Percentiles rank a stretch among this genome's conserved stretches.
Evolutionary conservation across 2,113 vertebrate species (phyloP).

Genomic region (Sinocyclocheilus rhinocerous): DNA sequence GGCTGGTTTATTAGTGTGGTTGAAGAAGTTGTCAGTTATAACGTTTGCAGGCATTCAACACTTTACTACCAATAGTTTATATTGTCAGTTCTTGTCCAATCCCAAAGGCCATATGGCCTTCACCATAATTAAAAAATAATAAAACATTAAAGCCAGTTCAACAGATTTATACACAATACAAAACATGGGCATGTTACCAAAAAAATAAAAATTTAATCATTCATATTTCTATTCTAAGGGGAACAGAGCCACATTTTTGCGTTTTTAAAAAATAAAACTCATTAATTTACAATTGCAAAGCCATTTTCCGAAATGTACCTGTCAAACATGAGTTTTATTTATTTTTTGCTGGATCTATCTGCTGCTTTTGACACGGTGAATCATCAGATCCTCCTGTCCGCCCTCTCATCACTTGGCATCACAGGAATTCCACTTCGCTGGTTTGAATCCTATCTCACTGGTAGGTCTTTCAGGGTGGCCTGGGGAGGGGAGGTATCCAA

Average conservation of each 20-base stretch:
- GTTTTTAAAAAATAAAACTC: constrained; percentile 54
- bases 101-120: constrained; percentile 23
- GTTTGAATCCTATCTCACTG: too few relatives aligned
- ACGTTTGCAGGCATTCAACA: constrained; percentile 4
- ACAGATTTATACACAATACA: constrained; percentile 47
- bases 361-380: too few relatives aligned
- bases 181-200: constrained; percentile 37
- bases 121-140: constrained; percentile 5
- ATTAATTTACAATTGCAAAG: constrained; percentile 52
- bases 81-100: constrained; percentile 16
- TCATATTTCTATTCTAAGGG: constrained; percentile 7
- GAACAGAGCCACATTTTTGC: constrained; percentile 1
- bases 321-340: constrained; percentile 52
- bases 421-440: too few relatives aligned
- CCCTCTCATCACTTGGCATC: too few relatives aligned
- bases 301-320: constrained; percentile 50
- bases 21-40: constrained; percentile 9
- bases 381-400: too few relatives aligned
- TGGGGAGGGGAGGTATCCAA: too few relatives aligned
- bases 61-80: neutral
- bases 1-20: constrained; percentile 58
- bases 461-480: too few relatives aligned
- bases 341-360: too few relatives aligned
- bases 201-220: neutral
- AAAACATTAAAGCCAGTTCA: constrained; percentile 25